Conservation (phyloP, 2,113 vertebrate genomes). For the Varanus salvator region DNA sequence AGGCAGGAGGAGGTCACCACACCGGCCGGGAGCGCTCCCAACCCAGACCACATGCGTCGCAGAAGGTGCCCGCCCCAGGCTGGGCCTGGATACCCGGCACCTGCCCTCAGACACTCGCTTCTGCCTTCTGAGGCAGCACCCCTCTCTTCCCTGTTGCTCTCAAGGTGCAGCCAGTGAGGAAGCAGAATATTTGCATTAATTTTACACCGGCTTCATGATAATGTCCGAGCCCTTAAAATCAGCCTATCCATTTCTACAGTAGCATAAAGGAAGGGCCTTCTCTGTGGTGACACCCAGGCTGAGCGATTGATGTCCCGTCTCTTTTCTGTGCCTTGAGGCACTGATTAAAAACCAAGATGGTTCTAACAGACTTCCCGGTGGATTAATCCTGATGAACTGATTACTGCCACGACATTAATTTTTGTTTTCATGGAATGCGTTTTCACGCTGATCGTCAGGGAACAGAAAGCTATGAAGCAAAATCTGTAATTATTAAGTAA, state of each 20-base stretch:
- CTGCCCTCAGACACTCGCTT: neutral
- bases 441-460: neutral
- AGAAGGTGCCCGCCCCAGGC: neutral
- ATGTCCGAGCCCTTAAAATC: too few species aligned
- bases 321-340: neutral
- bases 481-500: neutral
- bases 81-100: neutral
- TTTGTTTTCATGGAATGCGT: neutral
- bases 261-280: neutral
- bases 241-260: too few species aligned
- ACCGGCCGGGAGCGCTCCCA: rapidly evolving
- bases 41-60: neutral
- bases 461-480: neutral
- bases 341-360: too few species aligned
- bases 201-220: too few species aligned
- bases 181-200: neutral
- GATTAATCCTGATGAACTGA: neutral
- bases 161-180: too few species aligned
- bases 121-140: neutral
- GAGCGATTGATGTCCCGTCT: neutral
- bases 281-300: neutral
- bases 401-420: neutral
- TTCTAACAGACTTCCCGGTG: neutral
- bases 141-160: neutral
- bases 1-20: neutral